Evolutionary conservation across 2,113 vertebrate genomes (phyloP).

Genomic region (Platycercus adscitus): DNA sequence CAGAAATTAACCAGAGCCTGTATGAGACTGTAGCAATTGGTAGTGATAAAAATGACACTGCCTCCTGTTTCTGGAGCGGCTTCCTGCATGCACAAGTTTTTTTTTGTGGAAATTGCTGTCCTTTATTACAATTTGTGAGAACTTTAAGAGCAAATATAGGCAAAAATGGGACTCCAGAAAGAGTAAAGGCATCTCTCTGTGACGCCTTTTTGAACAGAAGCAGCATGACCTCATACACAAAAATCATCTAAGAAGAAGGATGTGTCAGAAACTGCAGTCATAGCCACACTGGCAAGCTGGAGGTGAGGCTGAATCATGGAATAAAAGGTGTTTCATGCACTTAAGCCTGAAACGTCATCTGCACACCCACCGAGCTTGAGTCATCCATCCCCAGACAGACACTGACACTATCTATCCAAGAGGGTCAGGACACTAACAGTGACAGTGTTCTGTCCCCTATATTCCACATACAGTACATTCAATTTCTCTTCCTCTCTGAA

Average conservation of each 20-base stretch:
- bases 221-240: background rate
- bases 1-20: background rate
- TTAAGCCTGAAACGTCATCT: background rate
- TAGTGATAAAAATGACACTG: background rate
- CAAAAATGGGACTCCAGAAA: background rate
- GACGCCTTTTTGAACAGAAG: background rate
- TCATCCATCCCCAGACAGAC: background rate
- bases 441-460: background rate
- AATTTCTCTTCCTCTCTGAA: background rate
- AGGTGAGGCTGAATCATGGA: background rate
- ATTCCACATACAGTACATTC: background rate
- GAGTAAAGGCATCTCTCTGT: background rate
- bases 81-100: background rate
- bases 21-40: background rate
- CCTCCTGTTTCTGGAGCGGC: background rate
- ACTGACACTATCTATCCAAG: background rate
- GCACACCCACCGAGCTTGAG: background rate
- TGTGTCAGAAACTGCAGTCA: background rate
- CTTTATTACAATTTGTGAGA: background rate
- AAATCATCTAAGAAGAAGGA: background rate
- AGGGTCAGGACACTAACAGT: background rate
- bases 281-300: background rate
- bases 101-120: background rate
- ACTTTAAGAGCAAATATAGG: background rate
- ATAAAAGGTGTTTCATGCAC: background rate